Percentiles rank a stretch among this genome's conserved stretches.
Conservation (phyloP, 2,113 vertebrate species). For the Amphiprion ocellaris region DNA sequence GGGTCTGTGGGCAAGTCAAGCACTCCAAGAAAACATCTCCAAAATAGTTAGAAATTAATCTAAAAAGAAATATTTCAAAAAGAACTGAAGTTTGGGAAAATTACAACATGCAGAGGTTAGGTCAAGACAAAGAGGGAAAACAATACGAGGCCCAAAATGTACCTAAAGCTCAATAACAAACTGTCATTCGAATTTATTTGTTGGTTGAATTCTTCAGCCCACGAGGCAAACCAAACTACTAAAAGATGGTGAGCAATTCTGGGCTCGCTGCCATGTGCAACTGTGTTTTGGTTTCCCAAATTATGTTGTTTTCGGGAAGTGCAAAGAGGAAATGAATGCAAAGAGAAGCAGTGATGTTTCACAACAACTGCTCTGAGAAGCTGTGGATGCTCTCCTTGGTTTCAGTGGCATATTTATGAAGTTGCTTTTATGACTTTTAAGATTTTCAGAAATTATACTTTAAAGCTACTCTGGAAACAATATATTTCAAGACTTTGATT, state of each 20-base stretch:
- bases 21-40: constrained; percentile 22
- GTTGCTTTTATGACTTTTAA: background rate
- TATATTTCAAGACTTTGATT: no score
- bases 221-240: constrained; percentile 14
- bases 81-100: constrained; percentile 24
- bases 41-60: constrained; percentile 39
- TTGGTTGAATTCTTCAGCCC: constrained; percentile 26
- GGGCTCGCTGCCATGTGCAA: constrained; percentile 21
- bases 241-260: constrained; percentile 24
- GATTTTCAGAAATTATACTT: no score
- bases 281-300: constrained; percentile 51
- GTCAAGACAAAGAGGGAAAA: constrained; percentile 5
- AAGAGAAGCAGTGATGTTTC: constrained; percentile 21
- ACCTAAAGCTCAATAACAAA: constrained; percentile 39
- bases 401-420: background rate
- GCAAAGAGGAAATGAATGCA: constrained; percentile 14
- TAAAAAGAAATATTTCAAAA: constrained; percentile 30
- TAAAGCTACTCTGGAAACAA: no score
- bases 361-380: constrained; percentile 1
- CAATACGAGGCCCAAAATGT: background rate
- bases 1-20: constrained; percentile 3
- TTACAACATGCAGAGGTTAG: background rate
- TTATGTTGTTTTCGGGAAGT: constrained; percentile 29
- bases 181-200: constrained; percentile 29
- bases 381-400: background rate